A percentile compares a stretch with the other conserved stretches of the same genome.
Conservation (phyloP, 2,113 vertebrate species). For the Athene cunicularia region DNA sequence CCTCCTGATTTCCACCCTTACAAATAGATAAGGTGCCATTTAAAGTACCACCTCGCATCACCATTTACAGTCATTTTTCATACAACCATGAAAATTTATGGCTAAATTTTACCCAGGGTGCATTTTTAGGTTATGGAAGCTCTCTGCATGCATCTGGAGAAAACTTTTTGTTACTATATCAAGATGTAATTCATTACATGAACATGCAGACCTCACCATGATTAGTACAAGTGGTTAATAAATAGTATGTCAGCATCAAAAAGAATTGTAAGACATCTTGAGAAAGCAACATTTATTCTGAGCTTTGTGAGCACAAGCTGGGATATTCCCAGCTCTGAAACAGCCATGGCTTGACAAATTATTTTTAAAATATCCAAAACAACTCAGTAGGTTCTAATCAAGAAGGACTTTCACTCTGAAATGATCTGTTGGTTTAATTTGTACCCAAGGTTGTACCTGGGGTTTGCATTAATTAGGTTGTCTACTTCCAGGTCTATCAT, state of each 20-base stretch:
- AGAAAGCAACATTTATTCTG: not conserved
- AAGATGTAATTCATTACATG: not conserved
- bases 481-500: not conserved
- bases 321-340: not conserved
- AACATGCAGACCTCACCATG: slow-evolving; percentile 18
- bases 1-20: too few species aligned
- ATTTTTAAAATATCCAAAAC: not conserved
- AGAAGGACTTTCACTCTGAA: not conserved
- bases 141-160: not conserved
- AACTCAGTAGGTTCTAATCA: not conserved
- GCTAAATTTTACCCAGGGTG: not conserved
- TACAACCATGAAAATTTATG: not conserved
- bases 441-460: not conserved
- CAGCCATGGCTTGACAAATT: not conserved
- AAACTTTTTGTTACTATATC: slow-evolving; percentile 2
- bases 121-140: not conserved
- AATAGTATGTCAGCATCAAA: slow-evolving; percentile 21
- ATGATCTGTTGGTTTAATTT: not conserved
- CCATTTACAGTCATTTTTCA: not conserved
- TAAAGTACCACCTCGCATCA: not conserved
- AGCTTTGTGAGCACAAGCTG: not conserved
- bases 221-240: not conserved
- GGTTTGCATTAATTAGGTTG: not conserved
- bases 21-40: not conserved
- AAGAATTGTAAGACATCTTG: not conserved